Percentiles rank a stretch among this genome's conserved stretches.
phyloP scores from a whole-genome alignment of 2,888 invertebrate genomes.

The Cataglyphis cursor region DNA sequence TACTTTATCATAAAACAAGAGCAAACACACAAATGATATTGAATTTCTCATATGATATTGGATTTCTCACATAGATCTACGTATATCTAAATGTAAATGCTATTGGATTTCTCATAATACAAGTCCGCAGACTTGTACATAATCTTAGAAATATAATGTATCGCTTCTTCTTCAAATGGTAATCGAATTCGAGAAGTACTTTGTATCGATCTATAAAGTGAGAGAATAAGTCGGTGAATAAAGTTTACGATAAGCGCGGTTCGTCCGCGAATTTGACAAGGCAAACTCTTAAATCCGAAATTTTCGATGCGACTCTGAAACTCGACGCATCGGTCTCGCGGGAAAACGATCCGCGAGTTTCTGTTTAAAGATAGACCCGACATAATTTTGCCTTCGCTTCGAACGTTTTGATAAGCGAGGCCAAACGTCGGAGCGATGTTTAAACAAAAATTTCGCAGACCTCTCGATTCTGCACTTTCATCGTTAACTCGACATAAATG shows the following conservation, averaged over 20 bases:
- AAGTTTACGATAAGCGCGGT: slow-evolving; percentile 40
- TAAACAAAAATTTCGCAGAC: slow-evolving; percentile 35
- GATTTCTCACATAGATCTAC: neutral
- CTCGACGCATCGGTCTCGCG: slow-evolving; percentile 25
- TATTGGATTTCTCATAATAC: neutral
- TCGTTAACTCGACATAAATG: slow-evolving; percentile 3
- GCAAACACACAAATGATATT: neutral
- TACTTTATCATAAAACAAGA: neutral
- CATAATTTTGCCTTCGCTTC: slow-evolving; percentile 30
- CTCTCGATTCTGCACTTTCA: neutral
- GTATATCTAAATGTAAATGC: neutral
- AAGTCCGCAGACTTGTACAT: neutral
- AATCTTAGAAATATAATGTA: neutral
- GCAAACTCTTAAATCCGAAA: slow-evolving; percentile 55
- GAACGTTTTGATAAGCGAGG: slow-evolving; percentile 28
- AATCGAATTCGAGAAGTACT: slow-evolving; percentile 6
- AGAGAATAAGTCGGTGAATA: slow-evolving; percentile 25
- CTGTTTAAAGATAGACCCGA: slow-evolving; percentile 22
- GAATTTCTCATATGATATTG: neutral
- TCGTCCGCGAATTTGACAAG: slow-evolving; percentile 22
- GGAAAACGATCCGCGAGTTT: slow-evolving; percentile 22
- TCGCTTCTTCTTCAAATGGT: neutral
- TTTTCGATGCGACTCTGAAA: slow-evolving; percentile 48
- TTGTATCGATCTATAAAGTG: slow-evolving; percentile 20
- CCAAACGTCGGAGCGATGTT: slow-evolving; percentile 32